phyloP scores from a whole-genome alignment of 1,140 invertebrate species.

The Cylas formicarius region DNA sequence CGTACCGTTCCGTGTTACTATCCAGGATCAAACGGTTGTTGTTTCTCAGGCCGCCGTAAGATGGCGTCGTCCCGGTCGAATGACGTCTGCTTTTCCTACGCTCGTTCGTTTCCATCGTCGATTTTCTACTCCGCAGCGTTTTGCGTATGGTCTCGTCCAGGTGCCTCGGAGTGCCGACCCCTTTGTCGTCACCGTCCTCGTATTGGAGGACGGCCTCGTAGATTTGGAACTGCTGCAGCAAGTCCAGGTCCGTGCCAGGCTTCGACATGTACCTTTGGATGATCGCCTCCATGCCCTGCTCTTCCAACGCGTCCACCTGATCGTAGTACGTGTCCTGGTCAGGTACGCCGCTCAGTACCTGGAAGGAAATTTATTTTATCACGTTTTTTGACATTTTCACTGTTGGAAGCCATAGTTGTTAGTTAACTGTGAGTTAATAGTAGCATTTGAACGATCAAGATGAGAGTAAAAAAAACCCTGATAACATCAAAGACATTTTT shows the following conservation, averaged over 20 bases:
- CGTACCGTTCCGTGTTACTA: constrained; percentile 37
- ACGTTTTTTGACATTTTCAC: too few relatives aligned
- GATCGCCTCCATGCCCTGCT: constrained; percentile 90
- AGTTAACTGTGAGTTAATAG: too few relatives aligned
- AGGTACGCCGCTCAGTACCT: constrained; percentile 85
- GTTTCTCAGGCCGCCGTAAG: constrained; percentile 33
- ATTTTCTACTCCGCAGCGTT: constrained; percentile 64
- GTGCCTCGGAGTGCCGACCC: constrained; percentile 53
- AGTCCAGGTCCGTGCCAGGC: constrained; percentile 86
- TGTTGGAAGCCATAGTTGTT: too few relatives aligned
- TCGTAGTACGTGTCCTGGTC: constrained; percentile 98
- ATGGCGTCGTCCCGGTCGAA: constrained; percentile 58
- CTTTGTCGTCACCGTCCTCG: constrained; percentile 73
- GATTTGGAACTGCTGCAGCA: constrained; percentile 88
- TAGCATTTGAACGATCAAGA: too few relatives aligned
- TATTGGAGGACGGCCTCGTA: constrained; percentile 90
- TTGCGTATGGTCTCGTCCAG: constrained; percentile 76
- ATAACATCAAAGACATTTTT: too few relatives aligned
- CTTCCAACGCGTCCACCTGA: constrained; percentile 92
- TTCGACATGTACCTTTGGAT: constrained; percentile 90
- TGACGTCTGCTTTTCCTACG: constrained; percentile 68
- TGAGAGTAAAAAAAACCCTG: too few relatives aligned
- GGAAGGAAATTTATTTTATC: too few relatives aligned
- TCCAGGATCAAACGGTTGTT: constrained; percentile 25
- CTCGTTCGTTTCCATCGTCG: constrained; percentile 55